A percentile compares a stretch with the other conserved stretches of the same genome.
Conservation (phyloP, 2,797 vertebrate species). For the Apodemus agrarius region DNA sequence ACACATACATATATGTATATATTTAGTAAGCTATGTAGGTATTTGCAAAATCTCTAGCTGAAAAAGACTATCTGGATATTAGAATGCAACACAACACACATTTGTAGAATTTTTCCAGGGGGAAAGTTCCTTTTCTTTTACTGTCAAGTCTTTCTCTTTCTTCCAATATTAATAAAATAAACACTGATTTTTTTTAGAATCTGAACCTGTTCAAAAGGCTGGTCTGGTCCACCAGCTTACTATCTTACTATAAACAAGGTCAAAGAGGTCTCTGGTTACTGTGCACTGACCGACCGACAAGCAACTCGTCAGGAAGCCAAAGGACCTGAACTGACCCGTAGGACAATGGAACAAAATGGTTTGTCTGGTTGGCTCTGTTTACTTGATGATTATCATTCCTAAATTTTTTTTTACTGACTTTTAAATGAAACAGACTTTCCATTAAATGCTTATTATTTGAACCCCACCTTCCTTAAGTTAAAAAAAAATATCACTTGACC, state of each 20-base stretch:
- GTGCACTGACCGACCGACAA: constrained; percentile 23
- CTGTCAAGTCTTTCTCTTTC: background rate
- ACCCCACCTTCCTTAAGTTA: background rate
- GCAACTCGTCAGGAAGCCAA: constrained; percentile 60
- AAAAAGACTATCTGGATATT: constrained; percentile 29
- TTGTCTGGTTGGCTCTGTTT: constrained; percentile 52
- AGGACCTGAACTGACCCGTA: constrained; percentile 31
- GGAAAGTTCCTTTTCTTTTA: constrained; percentile 20
- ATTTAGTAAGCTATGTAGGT: background rate
- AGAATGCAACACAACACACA: constrained; percentile 27
- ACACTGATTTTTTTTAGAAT: background rate
- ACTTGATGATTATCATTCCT: constrained; percentile 21
- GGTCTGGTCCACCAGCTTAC: background rate
- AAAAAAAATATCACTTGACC: background rate
- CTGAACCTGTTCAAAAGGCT: background rate
- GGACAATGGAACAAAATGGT: constrained; percentile 56
- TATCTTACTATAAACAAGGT: constrained; percentile 25
- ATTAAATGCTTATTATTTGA: constrained; percentile 43
- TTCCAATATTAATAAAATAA: constrained; percentile 47
- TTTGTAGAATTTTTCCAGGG: background rate
- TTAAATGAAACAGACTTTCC: constrained; percentile 14
- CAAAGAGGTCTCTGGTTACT: constrained; percentile 51
- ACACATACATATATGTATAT: no score
- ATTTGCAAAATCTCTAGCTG: constrained; percentile 61
- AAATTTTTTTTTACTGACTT: constrained; percentile 25